Evolutionary conservation across 2,113 vertebrate species (phyloP).

Genomic region (Pogona vitticeps): DNA sequence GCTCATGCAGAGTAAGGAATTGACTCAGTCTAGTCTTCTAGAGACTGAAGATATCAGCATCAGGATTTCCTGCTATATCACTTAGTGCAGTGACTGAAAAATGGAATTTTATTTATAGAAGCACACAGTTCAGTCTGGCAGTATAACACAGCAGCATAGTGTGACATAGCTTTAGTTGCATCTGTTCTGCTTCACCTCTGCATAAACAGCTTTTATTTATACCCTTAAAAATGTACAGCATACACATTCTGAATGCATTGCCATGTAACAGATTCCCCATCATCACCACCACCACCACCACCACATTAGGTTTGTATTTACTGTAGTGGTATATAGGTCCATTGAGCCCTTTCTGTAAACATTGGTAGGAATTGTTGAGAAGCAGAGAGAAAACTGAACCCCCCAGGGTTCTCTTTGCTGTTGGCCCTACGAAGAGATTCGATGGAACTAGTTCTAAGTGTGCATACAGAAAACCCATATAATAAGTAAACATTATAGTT

Average conservation of each 20-base stretch:
- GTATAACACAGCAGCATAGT: constrained; percentile 33
- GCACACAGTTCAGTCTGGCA: constrained; percentile 47
- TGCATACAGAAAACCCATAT: constrained; percentile 32
- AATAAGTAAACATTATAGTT: constrained; percentile 30
- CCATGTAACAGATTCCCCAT: no score
- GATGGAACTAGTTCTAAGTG: constrained; percentile 23
- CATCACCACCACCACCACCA: neutral
- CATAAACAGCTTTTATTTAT: constrained; percentile 57
- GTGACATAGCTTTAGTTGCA: constrained; percentile 33
- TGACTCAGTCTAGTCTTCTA: constrained; percentile 55
- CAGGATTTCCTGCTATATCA: constrained; percentile 64
- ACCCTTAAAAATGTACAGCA: constrained; percentile 45
- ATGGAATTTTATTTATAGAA: constrained; percentile 63
- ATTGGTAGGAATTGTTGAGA: neutral
- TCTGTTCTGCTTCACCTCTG: constrained; percentile 28
- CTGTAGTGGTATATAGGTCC: neutral
- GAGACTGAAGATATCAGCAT: constrained; percentile 66
- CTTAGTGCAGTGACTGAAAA: constrained; percentile 64
- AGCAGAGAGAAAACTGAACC: neutral
- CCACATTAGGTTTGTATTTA: neutral
- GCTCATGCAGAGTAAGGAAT: constrained; percentile 61
- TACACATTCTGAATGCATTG: constrained; percentile 44
- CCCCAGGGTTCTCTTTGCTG: neutral
- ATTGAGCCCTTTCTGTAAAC: neutral
- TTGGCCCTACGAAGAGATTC: constrained; percentile 30